Evolutionary conservation across 2,113 vertebrate genomes (phyloP).

Genomic region (Myrmecophaga tridactyla): DNA sequence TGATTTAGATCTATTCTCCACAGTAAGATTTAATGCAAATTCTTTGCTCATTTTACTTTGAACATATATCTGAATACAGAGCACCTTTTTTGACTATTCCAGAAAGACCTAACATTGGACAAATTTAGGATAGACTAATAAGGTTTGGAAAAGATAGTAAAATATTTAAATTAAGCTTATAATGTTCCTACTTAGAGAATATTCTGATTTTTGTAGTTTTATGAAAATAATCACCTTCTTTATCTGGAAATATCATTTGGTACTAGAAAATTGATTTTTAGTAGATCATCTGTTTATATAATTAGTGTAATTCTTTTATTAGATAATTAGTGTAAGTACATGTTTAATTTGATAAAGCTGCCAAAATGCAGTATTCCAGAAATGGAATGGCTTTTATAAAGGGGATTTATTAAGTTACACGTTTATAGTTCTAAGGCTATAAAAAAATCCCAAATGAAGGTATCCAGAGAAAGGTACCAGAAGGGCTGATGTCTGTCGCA

Average conservation of each 20-base stretch:
- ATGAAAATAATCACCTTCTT: slow-evolving; percentile 45
- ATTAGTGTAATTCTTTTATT: slow-evolving; percentile 65
- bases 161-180: background rate
- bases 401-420: no score
- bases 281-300: slow-evolving; percentile 63
- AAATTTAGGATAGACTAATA: slow-evolving; percentile 11
- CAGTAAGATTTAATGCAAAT: slow-evolving; percentile 23
- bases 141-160: background rate
- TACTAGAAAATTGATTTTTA: slow-evolving; percentile 57
- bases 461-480: no score
- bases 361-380: no score
- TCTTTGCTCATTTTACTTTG: slow-evolving; percentile 3
- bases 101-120: background rate
- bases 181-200: background rate
- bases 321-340: slow-evolving; percentile 62
- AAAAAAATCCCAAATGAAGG: no score
- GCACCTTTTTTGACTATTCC: background rate
- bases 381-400: no score
- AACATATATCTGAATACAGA: background rate
- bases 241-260: slow-evolving; percentile 43
- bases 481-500: no score
- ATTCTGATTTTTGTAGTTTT: slow-evolving; percentile 19
- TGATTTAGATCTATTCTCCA: background rate
- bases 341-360: no score
- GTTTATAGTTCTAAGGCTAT: no score